Conservation (phyloP, 2,113 vertebrate genomes). For the Trichomycterus rosablanca region DNA sequence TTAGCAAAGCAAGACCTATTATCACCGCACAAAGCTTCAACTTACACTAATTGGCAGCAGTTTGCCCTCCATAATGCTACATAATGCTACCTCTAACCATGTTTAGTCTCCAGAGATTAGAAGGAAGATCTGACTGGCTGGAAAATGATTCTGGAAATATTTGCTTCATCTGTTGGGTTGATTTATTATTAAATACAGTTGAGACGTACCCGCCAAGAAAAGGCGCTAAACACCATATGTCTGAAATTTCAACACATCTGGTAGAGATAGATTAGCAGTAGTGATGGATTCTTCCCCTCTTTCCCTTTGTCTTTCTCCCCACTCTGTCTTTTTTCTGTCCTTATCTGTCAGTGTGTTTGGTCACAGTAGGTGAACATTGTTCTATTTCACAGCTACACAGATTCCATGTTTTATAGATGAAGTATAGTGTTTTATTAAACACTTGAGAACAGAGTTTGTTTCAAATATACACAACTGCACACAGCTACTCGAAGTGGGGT, state of each 20-base stretch:
- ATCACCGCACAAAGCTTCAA: background rate
- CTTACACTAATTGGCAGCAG: background rate
- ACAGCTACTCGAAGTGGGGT: too few species aligned
- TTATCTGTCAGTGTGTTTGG: constrained; percentile 2
- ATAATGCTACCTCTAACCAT: background rate
- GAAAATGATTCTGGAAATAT: background rate
- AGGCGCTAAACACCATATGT: constrained; percentile 20
- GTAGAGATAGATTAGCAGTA: constrained; percentile 1
- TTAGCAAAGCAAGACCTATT: background rate
- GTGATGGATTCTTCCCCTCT: constrained; percentile 5
- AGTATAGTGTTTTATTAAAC: too few species aligned
- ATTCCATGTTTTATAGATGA: too few species aligned
- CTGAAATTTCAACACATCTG: constrained; percentile 21
- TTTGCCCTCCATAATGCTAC: background rate
- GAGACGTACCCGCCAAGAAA: constrained; percentile 1
- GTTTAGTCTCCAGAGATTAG: constrained; percentile 1
- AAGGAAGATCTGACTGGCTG: background rate
- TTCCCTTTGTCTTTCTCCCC: background rate
- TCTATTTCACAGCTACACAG: background rate
- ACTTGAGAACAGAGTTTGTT: too few species aligned
- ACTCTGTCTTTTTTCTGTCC: constrained; percentile 13
- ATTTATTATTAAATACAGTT: constrained; percentile 32
- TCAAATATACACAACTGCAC: too few species aligned
- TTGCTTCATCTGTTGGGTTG: background rate
- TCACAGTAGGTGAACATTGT: too few species aligned